Evolutionary conservation across 1,140 invertebrate species (phyloP), one percentile per base, ranked within the genome.

Genomic region (Drosophila nebulosa): DNA sequence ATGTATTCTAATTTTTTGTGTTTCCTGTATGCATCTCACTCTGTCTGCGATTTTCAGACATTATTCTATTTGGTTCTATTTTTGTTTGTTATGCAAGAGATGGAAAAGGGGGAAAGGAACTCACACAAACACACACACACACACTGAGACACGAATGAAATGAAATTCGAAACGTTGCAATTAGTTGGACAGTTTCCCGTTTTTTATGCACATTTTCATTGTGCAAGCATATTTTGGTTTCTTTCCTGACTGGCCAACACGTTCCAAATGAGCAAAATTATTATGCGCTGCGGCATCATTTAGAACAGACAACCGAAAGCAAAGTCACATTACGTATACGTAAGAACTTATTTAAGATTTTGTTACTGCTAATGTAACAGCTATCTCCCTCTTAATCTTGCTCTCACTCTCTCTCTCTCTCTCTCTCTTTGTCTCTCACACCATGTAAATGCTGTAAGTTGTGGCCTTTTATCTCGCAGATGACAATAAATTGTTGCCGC

Each of bases 301-400:
- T 59, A 22, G 32, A 42, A 59, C 35, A 59, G 35, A 16, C n/a
- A 36, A 59, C 39, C 18, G 21, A 18, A 58, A 56, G 24, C 24
- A 35, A 30, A 35, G 16, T 27, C 56, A 46, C 39, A 46, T 46
- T 36, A 58, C 56, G 30, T 36, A 58, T 36, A 18, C 36, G 21
- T 46, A 60, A 60, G 57, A 60, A 46, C 57, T 60, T 39, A 60
- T 60, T 60, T 42, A 36, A 60, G 57, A 59, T 46, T 60, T 46
- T 22, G 9, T 46, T 46, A 21, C 39, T 21, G 18, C 39, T 46
- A 46, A 46, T 46, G 39, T 7, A 3, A 14, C 35, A 36, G 9
- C 32, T 35, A 9, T 3, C 2, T 46, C 39, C 9, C 39, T 46
- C 4, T 42, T 9, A 30, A 30, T 30, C 27, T n/a, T n/a, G n/a